phyloP scores from a whole-genome alignment of 2,113 vertebrate species.

The Ageneiosus marmoratus region DNA sequence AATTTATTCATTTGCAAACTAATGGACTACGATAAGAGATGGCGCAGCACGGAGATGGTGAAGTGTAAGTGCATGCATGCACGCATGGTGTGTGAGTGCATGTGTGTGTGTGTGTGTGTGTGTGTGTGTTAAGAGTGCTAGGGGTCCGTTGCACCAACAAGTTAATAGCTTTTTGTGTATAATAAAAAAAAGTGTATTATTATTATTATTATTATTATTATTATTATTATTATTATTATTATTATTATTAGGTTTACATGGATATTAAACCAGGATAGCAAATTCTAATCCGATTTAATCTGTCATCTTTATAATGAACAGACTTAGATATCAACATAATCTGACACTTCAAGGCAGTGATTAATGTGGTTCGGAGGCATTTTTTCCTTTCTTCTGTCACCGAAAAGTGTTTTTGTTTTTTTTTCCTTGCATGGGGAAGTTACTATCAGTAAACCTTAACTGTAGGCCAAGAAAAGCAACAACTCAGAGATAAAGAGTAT shows the following conservation, averaged over 20 bases:
- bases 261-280: not conserved
- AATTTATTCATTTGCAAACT: slow-evolving; percentile 67
- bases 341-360: not conserved
- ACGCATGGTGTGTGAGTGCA: slow-evolving; percentile 47
- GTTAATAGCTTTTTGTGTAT: not conserved
- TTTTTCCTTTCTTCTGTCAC: not conserved
- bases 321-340: not conserved
- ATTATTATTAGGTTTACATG: not conserved
- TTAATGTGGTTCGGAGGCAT: not conserved
- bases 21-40: slow-evolving; percentile 51
- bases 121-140: slow-evolving; percentile 42
- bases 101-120: slow-evolving; percentile 37
- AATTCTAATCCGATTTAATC: not conserved
- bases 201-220: not conserved
- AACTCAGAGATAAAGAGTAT: not conserved
- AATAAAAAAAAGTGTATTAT: not conserved
- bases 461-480: not conserved
- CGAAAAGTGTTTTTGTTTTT: not conserved
- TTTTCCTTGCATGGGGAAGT: not conserved
- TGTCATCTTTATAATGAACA: not conserved
- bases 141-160: slow-evolving; percentile 23
- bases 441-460: not conserved
- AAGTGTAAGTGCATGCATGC: slow-evolving; percentile 68
- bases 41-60: slow-evolving; percentile 60
- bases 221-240: too few relatives aligned